These are phyloP conservation scores for Staurois parvus DNA, from an alignment of 2,797 vertebrate genomes.

Conservation along the genomic window DNA sequence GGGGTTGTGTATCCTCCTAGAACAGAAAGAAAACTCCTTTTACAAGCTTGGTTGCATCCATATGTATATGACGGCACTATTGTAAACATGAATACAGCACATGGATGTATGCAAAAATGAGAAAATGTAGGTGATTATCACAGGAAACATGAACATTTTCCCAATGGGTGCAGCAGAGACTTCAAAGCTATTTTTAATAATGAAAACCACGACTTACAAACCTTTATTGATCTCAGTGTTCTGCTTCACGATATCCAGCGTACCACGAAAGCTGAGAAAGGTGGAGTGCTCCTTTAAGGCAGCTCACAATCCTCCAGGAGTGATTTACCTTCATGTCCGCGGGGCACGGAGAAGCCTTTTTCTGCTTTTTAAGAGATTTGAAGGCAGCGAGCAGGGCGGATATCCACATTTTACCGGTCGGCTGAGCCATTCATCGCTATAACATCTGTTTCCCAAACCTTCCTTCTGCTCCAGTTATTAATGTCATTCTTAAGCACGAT, in stretches of 20 bases:
- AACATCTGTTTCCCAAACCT: constrained; percentile 48
- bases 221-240: no score
- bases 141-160: no score
- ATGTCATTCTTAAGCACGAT: constrained; percentile 53
- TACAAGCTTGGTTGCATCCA: no score
- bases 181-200: no score
- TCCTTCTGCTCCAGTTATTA: constrained; percentile 55
- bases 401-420: constrained; percentile 45
- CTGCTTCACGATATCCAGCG: neutral
- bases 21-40: no score
- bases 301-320: neutral
- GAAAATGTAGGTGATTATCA: no score
- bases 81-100: no score
- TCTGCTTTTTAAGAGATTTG: constrained; percentile 26
- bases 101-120: no score
- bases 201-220: neutral
- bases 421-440: constrained; percentile 46
- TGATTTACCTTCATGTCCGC: neutral
- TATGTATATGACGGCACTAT: no score
- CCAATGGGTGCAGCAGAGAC: no score
- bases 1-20: no score
- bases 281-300: neutral
- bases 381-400: neutral
- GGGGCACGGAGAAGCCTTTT: constrained; percentile 5
- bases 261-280: neutral